phyloP scores from a whole-genome alignment of 2,888 invertebrate genomes.

The Meloe dianella region DNA sequence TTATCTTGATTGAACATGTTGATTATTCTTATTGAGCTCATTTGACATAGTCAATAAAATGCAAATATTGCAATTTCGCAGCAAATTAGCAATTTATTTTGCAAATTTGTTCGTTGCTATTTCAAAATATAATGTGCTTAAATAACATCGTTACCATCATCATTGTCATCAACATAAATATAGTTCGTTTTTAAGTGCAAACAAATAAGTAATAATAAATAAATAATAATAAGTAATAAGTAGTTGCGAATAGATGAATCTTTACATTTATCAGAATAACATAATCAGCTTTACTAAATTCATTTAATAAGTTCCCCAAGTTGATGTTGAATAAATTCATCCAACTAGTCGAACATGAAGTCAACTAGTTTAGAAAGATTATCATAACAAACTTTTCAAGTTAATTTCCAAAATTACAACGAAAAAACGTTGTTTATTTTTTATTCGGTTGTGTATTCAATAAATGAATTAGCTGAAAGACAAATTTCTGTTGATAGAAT shows the following conservation, averaged over 20 bases:
- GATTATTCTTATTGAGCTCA: neutral
- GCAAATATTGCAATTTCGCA: neutral
- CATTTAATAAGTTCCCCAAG: conserved; percentile 31
- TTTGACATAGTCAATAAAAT: neutral
- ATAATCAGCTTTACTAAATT: conserved; percentile 28
- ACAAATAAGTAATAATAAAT: too few species aligned
- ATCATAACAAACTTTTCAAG: neutral
- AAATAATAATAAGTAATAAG: too few species aligned
- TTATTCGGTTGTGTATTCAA: too few species aligned
- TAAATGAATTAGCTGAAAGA: too few species aligned
- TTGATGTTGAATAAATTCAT: conserved; percentile 29
- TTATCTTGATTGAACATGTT: neutral
- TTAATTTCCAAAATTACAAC: neutral
- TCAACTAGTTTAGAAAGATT: neutral
- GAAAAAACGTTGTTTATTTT: neutral
- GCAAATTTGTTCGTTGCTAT: neutral
- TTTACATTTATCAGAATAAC: conserved; percentile 25
- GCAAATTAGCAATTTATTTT: neutral
- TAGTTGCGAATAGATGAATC: neutral
- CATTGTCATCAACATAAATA: neutral
- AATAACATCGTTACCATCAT: neutral
- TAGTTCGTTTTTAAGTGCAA: neutral
- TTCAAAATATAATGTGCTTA: neutral
- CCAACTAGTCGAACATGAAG: neutral
- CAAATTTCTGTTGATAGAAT: too few species aligned